Evolutionary conservation across 2,113 vertebrate species (phyloP), one percentile per base, ranked within the genome.

Genomic region (Chloropsis hardwickii): DNA sequence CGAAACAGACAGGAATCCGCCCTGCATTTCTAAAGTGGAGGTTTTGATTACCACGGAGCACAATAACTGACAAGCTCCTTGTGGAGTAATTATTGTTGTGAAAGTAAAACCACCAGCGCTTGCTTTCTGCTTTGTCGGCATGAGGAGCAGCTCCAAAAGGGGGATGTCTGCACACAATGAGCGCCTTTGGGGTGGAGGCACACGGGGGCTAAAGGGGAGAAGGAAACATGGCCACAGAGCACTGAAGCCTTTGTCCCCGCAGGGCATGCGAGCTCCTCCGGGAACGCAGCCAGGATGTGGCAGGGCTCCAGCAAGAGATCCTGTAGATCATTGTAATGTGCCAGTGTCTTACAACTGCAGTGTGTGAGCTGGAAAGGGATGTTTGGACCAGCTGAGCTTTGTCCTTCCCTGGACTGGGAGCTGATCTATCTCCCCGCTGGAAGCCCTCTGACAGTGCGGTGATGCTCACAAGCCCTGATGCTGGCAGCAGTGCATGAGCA

Each of bases 1-100:
- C 57, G 73, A 6, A 88, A 64, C 88, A 89, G 89, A 92, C 42
- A 16, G 76, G 86, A 87, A 95, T 16, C 73, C 48, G 9, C 94
- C 84, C 91, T 9, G 58, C 21, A 24, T 69, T 91, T 72, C 70
- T 91, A 69, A 95, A 95, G 89, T 92, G 84, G 74, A 95, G 93
- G 94, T 92, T 96, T 96, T 85, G 91, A 94, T 97, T 92, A 95
- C 91, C 70, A 15, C 1, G 0, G 81, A 82, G 93, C 71, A 64
- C 78, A 42, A 27, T 89, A 81, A 76, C 61, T 94, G 96, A 94
- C 91, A 94, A 57, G 74, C 3, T 40, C 78, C 81, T 82, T 23
- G 89, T n/a, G 51, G 53, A 87, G 84, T 85, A 89, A 95, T 95
- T 89, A 89, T 56, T 85, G 89, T 72, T 89, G 81, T 91, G 93